Base-by-base conservation (phyloP, 2,113 vertebrate species). In the Mustelus asterias region DNA sequence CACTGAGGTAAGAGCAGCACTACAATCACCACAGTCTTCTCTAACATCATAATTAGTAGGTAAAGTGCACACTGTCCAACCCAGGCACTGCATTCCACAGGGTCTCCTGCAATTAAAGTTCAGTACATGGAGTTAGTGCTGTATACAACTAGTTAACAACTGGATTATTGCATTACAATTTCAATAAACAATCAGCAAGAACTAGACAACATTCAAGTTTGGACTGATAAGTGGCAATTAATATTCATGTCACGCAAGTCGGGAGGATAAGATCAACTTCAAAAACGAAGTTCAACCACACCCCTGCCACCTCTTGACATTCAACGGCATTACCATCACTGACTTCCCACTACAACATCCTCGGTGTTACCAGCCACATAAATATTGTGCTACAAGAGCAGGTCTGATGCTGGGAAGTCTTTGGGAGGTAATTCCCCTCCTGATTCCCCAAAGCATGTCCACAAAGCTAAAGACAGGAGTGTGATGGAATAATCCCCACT, bases 31-130 rank as follows among this genome's bases (percentile, higher is more conserved):
- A 99, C 97, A 24, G 99, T 98, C 97, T 99, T 99, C 97, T 99
- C 99, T 97, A 99, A 99, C 96, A 98, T 98, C 99, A 99, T 99
- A 96, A 99, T 99, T 97, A 99, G 97, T 96, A 99, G 99, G 97
- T 99, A 99, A 95, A 99, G 98, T 65, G 98, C 98, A 96, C 99
- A 99, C 11, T 99, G 99, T 37, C 99, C 99, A 58, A 98, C 97
- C 99, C 99, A 99, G 58, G 99, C 99, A 95, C 97, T 97, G 96
- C 99, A 99, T 97, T 99, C 98, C 96, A 99, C 96, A 22, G 99
- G 99, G 96, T 99, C 99, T 96, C 99, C 99, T 99, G 97, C 70
- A 96, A 97, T 78, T 96, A 90, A 96, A 95, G 96, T 63, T 96
- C 72, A 96, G 37, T 67, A 67, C 58, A 90, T 67, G 67, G 26